Percentiles rank a stretch among this genome's conserved stretches.
Evolutionary conservation across 2,888 invertebrate genomes (phyloP).

Genomic region (Hypsopygia costalis): DNA sequence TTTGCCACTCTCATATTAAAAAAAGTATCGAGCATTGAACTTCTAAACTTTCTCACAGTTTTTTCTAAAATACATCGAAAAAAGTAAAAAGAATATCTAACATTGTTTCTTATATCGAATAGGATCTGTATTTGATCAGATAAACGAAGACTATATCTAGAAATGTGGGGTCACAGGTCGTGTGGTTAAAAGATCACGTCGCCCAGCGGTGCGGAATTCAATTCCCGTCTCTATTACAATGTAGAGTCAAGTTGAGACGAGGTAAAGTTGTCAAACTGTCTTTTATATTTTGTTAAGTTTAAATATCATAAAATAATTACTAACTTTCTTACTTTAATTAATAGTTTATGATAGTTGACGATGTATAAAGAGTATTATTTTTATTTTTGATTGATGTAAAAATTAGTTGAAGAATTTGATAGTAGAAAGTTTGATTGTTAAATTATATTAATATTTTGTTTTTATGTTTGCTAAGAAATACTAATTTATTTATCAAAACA

Average conservation of each 20-base stretch:
- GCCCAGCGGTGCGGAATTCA: slow-evolving; percentile 19
- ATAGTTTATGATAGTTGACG: no score
- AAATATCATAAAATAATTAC: not conserved
- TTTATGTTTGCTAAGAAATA: no score
- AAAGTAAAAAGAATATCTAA: slow-evolving; percentile 9
- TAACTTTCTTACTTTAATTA: not conserved
- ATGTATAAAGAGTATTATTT: no score
- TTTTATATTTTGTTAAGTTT: not conserved
- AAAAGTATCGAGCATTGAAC: no score
- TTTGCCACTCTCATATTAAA: no score
- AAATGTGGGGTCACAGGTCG: slow-evolving; percentile 37
- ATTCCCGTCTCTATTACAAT: slow-evolving; percentile 18
- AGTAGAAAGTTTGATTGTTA: no score
- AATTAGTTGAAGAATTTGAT: no score
- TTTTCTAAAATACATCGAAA: slow-evolving; percentile 1
- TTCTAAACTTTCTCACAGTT: not conserved
- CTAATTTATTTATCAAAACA: no score
- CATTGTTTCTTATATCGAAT: no score
- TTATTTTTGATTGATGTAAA: no score
- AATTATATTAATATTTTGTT: no score
- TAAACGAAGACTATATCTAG: slow-evolving; percentile 21
- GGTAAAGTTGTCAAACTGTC: not conserved
- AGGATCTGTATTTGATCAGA: slow-evolving; percentile 18
- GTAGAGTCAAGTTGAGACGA: not conserved
- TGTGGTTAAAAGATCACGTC: slow-evolving; percentile 29